Base-by-base conservation (phyloP, 2,113 vertebrate genomes). In the Platysternon megacephalum region DNA sequence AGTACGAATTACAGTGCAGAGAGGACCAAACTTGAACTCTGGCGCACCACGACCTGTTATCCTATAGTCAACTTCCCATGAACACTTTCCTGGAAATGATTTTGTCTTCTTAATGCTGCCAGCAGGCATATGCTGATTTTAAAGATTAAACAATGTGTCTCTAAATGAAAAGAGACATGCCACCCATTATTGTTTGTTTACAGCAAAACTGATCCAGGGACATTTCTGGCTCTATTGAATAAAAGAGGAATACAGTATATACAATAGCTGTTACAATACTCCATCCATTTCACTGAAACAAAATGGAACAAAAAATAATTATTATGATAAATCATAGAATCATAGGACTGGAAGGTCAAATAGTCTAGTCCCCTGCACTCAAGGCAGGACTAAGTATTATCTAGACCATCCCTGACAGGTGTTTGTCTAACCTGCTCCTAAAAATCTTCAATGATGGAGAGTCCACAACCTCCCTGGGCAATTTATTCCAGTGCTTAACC, bases 241-340 rank as follows among this genome's bases (percentile, higher is more conserved):
- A 35, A 80, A 87, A 89, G 28, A 88, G 52, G 84, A 79, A 52
- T 76, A 55, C 55, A 80, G 16, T 78, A 87, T 93, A 80, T 29
- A 91, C 93, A 96, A 85, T 78, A 90, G 90, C 90, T 93, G 13
- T 93, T 93, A 21, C 32, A 72, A 39, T 91, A 91, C 93, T 93
- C 88, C 76, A 82, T 95, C 12, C 79, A 58, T 93, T 96, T 96
- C 82, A 53, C 28, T 87, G 83, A 94, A 95, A 93, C 49, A 96
- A 96, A 91, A 82, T 46, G 74, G 89, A 94, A 95, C 53, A 91
- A 85, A 84, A 96, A 96, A 91, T 76, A 90, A 89, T 95, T 91
- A 82, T 26, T 51, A 85, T 44, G 74, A 28, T 11, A 95, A 91
- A 89, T 93, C 51, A 52, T 17, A 52, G 51, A 52, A 52, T 17